Conservation (phyloP, 2,113 vertebrate genomes). For the Asarcornis scutulata region DNA sequence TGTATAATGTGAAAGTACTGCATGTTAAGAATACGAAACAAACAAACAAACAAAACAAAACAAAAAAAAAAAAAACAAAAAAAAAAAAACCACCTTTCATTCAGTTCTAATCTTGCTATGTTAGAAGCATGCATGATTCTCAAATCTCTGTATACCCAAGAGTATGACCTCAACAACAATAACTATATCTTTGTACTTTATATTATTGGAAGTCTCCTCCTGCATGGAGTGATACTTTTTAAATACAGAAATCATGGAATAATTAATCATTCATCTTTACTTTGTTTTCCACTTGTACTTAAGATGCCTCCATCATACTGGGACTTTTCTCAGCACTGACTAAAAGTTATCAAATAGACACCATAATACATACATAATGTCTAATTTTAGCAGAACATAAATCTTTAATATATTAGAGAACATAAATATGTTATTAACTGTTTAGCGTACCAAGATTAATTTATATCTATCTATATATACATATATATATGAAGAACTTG, state of each 20-base stretch:
- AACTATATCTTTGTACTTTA: background rate
- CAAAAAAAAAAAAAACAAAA: too few species aligned
- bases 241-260: background rate
- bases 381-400: background rate
- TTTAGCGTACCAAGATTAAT: background rate
- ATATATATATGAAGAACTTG: background rate
- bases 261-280: background rate
- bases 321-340: background rate
- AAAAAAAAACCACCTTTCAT: background rate
- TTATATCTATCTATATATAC: background rate
- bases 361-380: background rate
- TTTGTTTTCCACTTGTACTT: background rate
- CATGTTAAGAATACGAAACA: background rate
- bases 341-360: background rate
- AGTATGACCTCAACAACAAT: background rate
- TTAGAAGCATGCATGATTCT: background rate
- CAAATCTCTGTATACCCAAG: background rate
- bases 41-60: too few species aligned
- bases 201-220: background rate
- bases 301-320: background rate
- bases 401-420: background rate
- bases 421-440: background rate
- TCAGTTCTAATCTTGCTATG: background rate
- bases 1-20: background rate
- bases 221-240: background rate